Conservation (phyloP, 2,797 vertebrate genomes). For the Spizella passerina region DNA sequence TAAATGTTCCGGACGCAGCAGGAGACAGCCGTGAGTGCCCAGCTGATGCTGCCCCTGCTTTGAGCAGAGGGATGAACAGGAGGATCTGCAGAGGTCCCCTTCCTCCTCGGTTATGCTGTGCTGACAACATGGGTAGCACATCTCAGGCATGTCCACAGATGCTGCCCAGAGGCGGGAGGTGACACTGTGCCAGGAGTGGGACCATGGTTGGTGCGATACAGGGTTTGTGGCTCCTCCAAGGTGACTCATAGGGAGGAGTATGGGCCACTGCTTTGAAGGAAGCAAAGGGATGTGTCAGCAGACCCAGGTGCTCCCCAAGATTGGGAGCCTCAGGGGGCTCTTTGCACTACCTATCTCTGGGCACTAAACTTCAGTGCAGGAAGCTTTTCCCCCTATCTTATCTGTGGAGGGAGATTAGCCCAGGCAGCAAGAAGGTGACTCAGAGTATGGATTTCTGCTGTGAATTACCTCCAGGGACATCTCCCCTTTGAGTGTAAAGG, state of each 20-base stretch:
- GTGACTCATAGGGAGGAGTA: background rate
- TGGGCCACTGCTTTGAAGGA: background rate
- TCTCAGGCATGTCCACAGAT: background rate
- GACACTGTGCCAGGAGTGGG: background rate
- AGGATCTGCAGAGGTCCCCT: background rate
- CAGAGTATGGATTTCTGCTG: background rate
- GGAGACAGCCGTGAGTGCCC: background rate
- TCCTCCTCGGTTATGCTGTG: background rate
- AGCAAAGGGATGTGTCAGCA: background rate
- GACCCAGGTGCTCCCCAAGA: background rate
- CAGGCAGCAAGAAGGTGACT: background rate
- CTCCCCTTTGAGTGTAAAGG: background rate
- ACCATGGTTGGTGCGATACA: accelerated
- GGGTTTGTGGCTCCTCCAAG: background rate
- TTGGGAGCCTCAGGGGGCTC: background rate
- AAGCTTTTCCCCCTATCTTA: background rate
- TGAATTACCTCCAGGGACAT: background rate
- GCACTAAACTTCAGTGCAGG: background rate
- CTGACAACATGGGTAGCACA: accelerated
- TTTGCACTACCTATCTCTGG: background rate
- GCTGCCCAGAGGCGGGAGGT: background rate
- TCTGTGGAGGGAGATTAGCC: background rate
- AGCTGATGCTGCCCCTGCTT: background rate
- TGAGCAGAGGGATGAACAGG: background rate
- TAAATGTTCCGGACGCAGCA: background rate